Conservation (phyloP, 2,888 invertebrate genomes). For the Macaria notata region DNA sequence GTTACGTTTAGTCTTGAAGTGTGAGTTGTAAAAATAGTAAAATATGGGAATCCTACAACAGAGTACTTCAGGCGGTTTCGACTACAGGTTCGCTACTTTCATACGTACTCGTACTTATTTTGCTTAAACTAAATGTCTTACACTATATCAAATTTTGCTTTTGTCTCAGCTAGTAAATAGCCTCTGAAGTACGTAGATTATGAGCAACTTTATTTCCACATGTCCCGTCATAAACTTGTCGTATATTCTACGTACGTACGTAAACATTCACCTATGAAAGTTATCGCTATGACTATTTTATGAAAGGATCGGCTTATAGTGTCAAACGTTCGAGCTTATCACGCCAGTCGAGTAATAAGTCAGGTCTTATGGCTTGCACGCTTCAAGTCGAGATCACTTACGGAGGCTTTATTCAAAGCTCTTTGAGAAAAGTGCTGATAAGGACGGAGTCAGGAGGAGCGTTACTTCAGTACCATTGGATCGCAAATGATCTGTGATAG, state of each 20-base stretch:
- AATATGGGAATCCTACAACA: too few relatives aligned
- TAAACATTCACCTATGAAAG: slow-evolving; percentile 16
- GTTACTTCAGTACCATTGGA: slow-evolving; percentile 73
- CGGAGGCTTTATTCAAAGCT: slow-evolving; percentile 49
- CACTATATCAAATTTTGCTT: too few relatives aligned
- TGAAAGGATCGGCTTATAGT: slow-evolving; percentile 21
- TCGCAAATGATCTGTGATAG: slow-evolving; percentile 70
- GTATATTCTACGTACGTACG: slow-evolving; percentile 1
- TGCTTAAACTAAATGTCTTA: too few relatives aligned
- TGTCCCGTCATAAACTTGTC: slow-evolving; percentile 11
- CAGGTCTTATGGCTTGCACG: slow-evolving; percentile 33
- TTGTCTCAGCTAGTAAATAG: too few relatives aligned
- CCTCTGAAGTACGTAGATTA: too few relatives aligned
- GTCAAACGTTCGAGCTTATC: slow-evolving; percentile 21
- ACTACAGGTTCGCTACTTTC: too few relatives aligned
- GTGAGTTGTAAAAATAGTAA: too few relatives aligned
- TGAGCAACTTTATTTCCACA: slow-evolving; percentile 1
- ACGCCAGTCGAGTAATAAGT: slow-evolving; percentile 31
- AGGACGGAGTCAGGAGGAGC: slow-evolving; percentile 48
- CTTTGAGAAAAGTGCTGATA: slow-evolving; percentile 51
- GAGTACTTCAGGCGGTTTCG: too few relatives aligned
- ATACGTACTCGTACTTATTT: too few relatives aligned
- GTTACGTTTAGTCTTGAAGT: too few relatives aligned
- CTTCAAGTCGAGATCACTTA: slow-evolving; percentile 43
- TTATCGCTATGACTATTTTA: slow-evolving; percentile 22